phyloP scores from a whole-genome alignment of 2,113 vertebrate species.

The Diphyllodes magnificus region DNA sequence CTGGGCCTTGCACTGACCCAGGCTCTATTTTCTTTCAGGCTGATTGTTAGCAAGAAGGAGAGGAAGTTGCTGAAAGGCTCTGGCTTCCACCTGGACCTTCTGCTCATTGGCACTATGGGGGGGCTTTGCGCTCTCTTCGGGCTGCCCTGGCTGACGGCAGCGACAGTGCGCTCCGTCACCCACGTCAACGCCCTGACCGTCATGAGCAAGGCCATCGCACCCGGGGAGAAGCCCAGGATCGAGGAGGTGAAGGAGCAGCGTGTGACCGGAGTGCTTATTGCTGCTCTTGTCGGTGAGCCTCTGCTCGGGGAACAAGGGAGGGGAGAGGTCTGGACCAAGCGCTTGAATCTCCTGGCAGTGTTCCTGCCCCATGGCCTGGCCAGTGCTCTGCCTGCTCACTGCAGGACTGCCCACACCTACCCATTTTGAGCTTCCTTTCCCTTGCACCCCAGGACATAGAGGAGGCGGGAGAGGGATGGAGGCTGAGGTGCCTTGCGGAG shows the following conservation, averaged over 20 bases:
- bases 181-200: conserved; percentile 94
- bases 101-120: conserved; percentile 91
- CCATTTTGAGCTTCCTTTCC: not conserved
- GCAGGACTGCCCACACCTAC: not conserved
- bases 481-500: accelerated
- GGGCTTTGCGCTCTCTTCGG: conserved; percentile 91
- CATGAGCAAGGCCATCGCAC: conserved; percentile 94
- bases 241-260: conserved; percentile 97
- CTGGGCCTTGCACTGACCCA: not conserved
- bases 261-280: conserved; percentile 87
- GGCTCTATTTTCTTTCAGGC: conserved; percentile 58
- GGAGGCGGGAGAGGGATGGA: accelerated
- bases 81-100: conserved; percentile 93
- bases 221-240: conserved; percentile 92
- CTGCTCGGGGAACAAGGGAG: not conserved
- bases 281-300: conserved; percentile 90
- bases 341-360: not conserved
- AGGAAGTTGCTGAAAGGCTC: conserved; percentile 90
- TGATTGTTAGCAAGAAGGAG: conserved; percentile 96
- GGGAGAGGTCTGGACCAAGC: not conserved
- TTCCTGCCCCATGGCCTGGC: not conserved
- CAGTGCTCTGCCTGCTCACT: not conserved
- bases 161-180: conserved; percentile 92
- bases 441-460: not conserved
- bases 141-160: conserved; percentile 93